Percentiles rank a stretch among this genome's conserved stretches.
These are phyloP conservation scores for Anseranas semipalmata DNA, from an alignment of 2,113 vertebrate genomes.

Conservation along the genomic window DNA sequence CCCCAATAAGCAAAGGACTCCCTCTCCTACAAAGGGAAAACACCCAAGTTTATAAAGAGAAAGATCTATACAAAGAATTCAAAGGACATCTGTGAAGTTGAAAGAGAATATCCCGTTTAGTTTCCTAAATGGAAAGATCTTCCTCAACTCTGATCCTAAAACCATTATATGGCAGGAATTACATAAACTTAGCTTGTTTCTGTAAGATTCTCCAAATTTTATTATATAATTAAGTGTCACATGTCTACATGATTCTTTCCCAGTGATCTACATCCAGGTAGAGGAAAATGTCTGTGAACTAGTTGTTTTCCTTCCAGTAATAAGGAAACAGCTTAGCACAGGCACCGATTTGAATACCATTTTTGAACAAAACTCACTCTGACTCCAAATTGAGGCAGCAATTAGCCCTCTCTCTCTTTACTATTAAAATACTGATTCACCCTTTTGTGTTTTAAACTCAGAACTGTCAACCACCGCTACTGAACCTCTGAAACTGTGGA, in stretches of 20 bases:
- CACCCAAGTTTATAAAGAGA: not conserved
- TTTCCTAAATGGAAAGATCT: not conserved
- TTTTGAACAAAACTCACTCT: not conserved
- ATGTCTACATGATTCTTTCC: not conserved
- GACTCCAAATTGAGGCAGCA: not conserved
- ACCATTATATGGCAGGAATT: not conserved
- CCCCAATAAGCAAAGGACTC: constrained; percentile 95
- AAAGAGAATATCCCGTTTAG: not conserved
- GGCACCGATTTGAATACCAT: not conserved
- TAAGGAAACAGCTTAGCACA: not conserved
- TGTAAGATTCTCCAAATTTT: not conserved
- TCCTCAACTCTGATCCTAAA: not conserved
- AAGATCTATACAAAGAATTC: not conserved
- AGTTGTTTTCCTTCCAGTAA: not conserved
- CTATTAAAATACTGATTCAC: not conserved
- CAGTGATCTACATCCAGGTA: not conserved
- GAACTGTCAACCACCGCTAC: not conserved
- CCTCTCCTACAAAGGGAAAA: constrained; percentile 84
- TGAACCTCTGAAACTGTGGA: not conserved
- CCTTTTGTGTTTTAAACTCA: not conserved
- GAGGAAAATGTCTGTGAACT: not conserved
- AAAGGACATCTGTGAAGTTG: not conserved
- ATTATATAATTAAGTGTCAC: not conserved
- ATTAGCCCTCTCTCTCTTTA: not conserved
- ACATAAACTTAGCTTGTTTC: not conserved